These are phyloP conservation scores for Formica exsecta DNA, from an alignment of 1,140 invertebrate genomes.

Conservation along the genomic window DNA sequence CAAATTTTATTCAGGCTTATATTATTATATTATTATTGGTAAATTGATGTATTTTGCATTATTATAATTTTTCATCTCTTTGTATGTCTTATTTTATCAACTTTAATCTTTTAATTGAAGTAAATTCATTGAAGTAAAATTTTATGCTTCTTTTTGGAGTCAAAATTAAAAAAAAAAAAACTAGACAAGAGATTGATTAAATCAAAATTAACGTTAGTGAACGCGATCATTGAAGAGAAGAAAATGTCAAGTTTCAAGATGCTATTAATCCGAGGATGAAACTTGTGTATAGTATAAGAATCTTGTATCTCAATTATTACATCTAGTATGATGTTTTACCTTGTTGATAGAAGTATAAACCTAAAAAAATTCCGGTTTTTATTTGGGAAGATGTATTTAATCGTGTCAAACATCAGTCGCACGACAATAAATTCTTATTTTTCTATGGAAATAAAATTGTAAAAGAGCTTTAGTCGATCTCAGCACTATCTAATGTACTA, in stretches of 20 bases:
- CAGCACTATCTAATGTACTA: neutral
- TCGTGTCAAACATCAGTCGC: neutral
- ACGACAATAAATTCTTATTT: conserved; percentile 16
- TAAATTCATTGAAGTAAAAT: neutral
- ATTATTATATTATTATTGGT: neutral
- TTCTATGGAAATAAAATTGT: neutral
- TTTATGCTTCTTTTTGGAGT: neutral
- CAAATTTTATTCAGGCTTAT: neutral
- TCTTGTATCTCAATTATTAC: conserved; percentile 53
- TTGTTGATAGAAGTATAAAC: conserved; percentile 14
- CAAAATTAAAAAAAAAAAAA: neutral
- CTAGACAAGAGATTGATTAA: neutral
- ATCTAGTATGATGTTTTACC: neutral
- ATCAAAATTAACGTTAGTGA: conserved; percentile 12
- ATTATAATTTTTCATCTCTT: neutral
- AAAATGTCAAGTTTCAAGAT: conserved; percentile 33
- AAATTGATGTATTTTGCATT: neutral
- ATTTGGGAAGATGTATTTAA: conserved; percentile 32
- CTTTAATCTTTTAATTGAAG: neutral
- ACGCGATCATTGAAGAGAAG: neutral
- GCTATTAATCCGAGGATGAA: conserved; percentile 19
- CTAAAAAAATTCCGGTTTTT: conserved; percentile 10
- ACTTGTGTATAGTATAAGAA: conserved; percentile 21
- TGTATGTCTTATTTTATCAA: neutral
- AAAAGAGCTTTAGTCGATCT: conserved; percentile 1